A percentile compares a stretch with the other conserved stretches of the same genome.
These are phyloP conservation scores for Eulithis prunata DNA, from an alignment of 2,888 invertebrate species.

Conservation along the genomic window DNA sequence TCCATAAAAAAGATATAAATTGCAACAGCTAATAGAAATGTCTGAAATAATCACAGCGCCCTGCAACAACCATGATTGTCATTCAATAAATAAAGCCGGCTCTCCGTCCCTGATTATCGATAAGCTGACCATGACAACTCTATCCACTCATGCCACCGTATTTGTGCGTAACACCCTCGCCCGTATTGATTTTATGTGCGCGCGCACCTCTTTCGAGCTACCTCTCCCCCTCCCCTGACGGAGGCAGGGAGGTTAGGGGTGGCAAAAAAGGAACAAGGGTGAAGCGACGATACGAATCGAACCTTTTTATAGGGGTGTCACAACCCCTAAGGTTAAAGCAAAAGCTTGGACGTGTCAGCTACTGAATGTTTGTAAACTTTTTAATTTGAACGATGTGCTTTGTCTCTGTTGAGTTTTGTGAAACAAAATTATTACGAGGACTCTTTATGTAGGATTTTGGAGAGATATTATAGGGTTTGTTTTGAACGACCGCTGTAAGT, in stretches of 20 bases:
- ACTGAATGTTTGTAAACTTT: conserved; percentile 54
- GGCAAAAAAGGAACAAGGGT: conserved; percentile 71
- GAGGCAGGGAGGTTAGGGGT: conserved; percentile 49
- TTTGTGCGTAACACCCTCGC: conserved; percentile 76
- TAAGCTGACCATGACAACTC: conserved; percentile 74
- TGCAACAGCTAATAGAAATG: not conserved
- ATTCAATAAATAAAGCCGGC: conserved; percentile 26
- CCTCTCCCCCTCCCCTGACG: conserved; percentile 42
- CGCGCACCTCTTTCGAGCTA: conserved; percentile 65
- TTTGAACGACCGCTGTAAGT: conserved; percentile 21
- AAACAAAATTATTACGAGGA: conserved; percentile 28
- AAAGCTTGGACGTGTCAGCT: conserved; percentile 57
- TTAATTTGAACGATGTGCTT: conserved; percentile 41
- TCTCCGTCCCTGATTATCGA: conserved; percentile 54
- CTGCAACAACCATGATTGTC: conserved; percentile 18
- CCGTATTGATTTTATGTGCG: conserved; percentile 82
- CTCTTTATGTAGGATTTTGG: conserved; percentile 21
- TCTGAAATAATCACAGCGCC: conserved; percentile 27
- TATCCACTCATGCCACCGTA: conserved; percentile 61
- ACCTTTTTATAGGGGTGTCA: conserved; percentile 77
- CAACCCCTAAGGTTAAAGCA: conserved; percentile 77
- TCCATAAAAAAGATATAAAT: too few relatives aligned
- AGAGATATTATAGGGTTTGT: conserved; percentile 24
- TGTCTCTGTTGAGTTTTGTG: conserved; percentile 24
- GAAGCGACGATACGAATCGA: conserved; percentile 77